Base-by-base conservation (phyloP, 2,113 vertebrate species). In the Anolis sagrei region DNA sequence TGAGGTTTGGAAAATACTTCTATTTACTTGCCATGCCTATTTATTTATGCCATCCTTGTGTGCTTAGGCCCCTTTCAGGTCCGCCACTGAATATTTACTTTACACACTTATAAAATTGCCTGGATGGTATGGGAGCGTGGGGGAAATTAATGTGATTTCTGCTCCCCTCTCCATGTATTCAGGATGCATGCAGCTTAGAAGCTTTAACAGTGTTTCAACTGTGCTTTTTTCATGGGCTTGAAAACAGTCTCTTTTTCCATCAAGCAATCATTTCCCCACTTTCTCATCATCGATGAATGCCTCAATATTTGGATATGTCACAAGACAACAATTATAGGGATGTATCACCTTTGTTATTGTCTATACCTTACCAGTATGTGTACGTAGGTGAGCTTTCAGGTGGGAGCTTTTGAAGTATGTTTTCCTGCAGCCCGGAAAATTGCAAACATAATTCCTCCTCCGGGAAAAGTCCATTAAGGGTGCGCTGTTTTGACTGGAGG, bases 401-500 rank as follows among this genome's bases (percentile, higher is more conserved):
- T 99, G 99, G 1, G 99, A 99, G 62, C 99, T 99, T 95, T 99
- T 99, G 95, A 99, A 99, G 93, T 99, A 99, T 1, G 98, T 99
- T 94, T 99, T 99, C 93, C 97, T 97, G 95, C 99, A 99, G 68
- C 98, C 98, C 0, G 97, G 96, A 81, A 98, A 99, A 93, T 89
- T 97, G 87, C 99, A 99, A 21, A 99, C 91, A 0, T 99, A 99
- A 92, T 98, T 99, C 2, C 99, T 96, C 34, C 98, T 94, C 83
- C 99, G 96, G n/a, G 97, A 98, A 83, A 99, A 98, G 94, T 99
- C 98, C 36, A 97, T 86, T 92, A 98, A 97, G 29, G 97, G 94
- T 32, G 91, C 2, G 0, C 94, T 92, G 89, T 88, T 88, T 88
- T 97, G 97, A 54, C 97, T 97, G 1, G 98, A 95, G 1, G 98